phyloP scores from a whole-genome alignment of 2,888 invertebrate genomes.

The Nectonema munidae region DNA sequence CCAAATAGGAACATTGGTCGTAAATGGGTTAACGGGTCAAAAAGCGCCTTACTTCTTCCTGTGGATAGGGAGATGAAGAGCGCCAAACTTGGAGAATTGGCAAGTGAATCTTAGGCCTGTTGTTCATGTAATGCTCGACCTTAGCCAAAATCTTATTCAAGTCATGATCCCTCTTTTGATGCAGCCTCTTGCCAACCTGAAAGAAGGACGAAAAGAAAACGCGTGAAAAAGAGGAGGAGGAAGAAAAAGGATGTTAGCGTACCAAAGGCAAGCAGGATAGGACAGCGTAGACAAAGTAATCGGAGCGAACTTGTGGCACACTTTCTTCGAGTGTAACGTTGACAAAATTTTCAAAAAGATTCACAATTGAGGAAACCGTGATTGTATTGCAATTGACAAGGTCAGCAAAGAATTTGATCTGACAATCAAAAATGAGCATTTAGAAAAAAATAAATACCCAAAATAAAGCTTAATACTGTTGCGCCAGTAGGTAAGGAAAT shows the following conservation, averaged over 20 bases:
- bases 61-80: conserved; percentile 46
- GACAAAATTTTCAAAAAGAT: conserved; percentile 59
- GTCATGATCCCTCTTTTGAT: conserved; percentile 74
- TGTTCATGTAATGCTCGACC: conserved; percentile 55
- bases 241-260: conserved; percentile 18
- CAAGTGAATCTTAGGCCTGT: conserved; percentile 64
- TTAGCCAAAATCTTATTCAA: conserved; percentile 54
- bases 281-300: conserved; percentile 39
- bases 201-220: conserved; percentile 18
- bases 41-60: too few species aligned
- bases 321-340: conserved; percentile 70
- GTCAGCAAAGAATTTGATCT: conserved; percentile 66
- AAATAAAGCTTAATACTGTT: too few species aligned
- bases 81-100: conserved; percentile 71
- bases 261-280: conserved; percentile 62
- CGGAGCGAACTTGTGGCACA: conserved; percentile 46
- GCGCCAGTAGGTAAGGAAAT: too few species aligned
- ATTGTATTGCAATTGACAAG: conserved; percentile 84
- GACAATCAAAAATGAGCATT: conserved; percentile 35
- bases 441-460: too few species aligned
- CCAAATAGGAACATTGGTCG: too few species aligned
- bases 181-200: conserved; percentile 55
- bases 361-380: conserved; percentile 55
- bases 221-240: too few species aligned
- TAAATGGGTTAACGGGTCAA: too few species aligned